Base-by-base conservation (phyloP, 92 coral and sea anemone genomes). In the Phenganax subtilis region DNA sequence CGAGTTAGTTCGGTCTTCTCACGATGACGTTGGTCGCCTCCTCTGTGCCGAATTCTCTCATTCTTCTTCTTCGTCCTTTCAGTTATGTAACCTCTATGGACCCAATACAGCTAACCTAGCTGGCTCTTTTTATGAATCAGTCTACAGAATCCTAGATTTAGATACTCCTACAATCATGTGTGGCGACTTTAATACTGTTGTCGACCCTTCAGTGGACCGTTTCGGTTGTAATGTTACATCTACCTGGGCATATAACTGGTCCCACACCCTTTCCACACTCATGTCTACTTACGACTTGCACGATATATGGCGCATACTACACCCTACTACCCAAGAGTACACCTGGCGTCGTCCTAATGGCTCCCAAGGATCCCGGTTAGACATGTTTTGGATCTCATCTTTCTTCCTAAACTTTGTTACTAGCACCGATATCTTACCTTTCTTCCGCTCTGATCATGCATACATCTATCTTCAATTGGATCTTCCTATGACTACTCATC, bases 331-430 rank as follows among this genome's bases (percentile, higher is more conserved):
- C 9, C 17, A 31, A 17, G 47, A 59, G 56, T 63, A 20, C 56
- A 17, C 87, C 6, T 84, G 87, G 87, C 7, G 44, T 0, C 55
- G 77, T 6, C 25, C 82, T 2, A 52, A 75, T 54, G 82, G 82
- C 3, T 8, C 28, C 6, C 52, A 58, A 8, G 81, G 67, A 5
- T 83, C 86, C 2, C 86, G 81, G n/a, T 72, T 83, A 15, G 81
- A 83, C 25, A 65, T 57, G 31, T 6, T 83, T 51, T 90, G 89
- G 61, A n/a, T 83, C 11, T 78, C 86, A 0, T 56, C 60, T 15
- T 56, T 56, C 25, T 20, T 20, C 25, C 25, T 20, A 20, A 20
- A 20, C 25, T 20, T 20, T 20, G 25, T 20, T 20, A 20, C 25
- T 20, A 20, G 25, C 25, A 20, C 25, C 25, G 25, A 20, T 20